phyloP scores from a whole-genome alignment of 2,888 invertebrate genomes.

The Clostera curtula region DNA sequence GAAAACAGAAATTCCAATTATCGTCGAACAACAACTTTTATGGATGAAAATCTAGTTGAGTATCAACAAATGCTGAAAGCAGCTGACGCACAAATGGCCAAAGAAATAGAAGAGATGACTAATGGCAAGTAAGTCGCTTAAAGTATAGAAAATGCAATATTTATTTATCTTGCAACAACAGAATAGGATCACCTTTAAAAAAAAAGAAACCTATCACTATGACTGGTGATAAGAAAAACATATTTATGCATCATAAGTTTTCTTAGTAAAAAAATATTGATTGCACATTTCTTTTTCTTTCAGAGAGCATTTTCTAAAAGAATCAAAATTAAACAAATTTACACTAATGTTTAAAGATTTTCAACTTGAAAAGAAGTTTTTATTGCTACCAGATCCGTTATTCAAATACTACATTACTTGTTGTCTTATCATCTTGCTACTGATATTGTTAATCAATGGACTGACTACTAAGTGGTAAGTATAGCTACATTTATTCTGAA shows the following conservation, averaged over 20 bases:
- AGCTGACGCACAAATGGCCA: constrained; percentile 86
- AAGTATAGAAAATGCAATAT: no score
- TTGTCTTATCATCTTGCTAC: constrained; percentile 46
- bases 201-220: no score
- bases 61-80: constrained; percentile 79
- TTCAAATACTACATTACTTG: constrained; percentile 83
- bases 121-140: constrained; percentile 80
- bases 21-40: constrained; percentile 77
- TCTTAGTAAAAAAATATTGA: no score
- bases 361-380: constrained; percentile 81
- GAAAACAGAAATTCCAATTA: constrained; percentile 49
- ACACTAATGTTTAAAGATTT: constrained; percentile 66
- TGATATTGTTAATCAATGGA: constrained; percentile 52
- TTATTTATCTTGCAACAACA: no score
- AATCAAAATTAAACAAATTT: constrained; percentile 69
- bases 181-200: no score
- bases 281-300: no score
- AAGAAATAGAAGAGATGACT: constrained; percentile 89
- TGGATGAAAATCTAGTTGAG: constrained; percentile 79
- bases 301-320: constrained; percentile 80
- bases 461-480: constrained; percentile 59
- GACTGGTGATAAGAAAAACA: no score
- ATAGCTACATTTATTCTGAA: neutral
- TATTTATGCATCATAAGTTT: no score
- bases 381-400: constrained; percentile 85